Base-by-base conservation (phyloP, 2,888 invertebrate genomes). In the Yponomeuta cagnagella region DNA sequence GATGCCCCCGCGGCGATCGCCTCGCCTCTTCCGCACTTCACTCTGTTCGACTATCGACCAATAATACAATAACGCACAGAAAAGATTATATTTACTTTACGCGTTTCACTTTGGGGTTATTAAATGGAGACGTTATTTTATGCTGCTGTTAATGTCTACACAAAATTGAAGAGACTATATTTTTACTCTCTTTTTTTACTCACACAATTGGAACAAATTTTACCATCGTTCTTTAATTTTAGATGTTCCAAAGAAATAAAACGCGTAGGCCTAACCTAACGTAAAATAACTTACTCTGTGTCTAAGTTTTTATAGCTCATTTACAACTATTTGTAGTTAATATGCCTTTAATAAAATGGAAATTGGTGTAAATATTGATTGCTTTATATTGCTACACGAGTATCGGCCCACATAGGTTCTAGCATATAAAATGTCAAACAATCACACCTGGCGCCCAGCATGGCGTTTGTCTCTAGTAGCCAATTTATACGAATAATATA, bases 111-210 rank as follows among this genome's bases (percentile, higher is more conserved):
- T 81, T 65, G 37, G 43, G 30, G 43, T 65, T 70, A 70, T 48
- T 81, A 84, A 87, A 91, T 90, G 88, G 89, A 91, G 90, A 90
- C 82, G 88, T 91, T 89, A 89, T 89, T 90, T 88, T 90, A 89
- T 88, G 87, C 86, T 84, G 83, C 79, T 88, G 90, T 89, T 90
- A 88, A 87, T 88, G 86, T 88, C 84, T 85, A 81, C 81, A 85
- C 84, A 83, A 82, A 81, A 80, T 82, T 83, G 83, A 78, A 81
- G 80, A 80, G 78, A 80, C 78, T 75, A 76, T 79, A 76, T 78
- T 79, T 79, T 78, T 78, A 43, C 10, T 4, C 1, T 65, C 33
- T 12, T 65, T 23, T 23, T 65, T 31, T 23, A 30, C 10, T 30
- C 1, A 30, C 10, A 10, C 64, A 30, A 30, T 30, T 64, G 10